Conservation (phyloP, 2,797 vertebrate species). For the Propithecus perrieri region DNA sequence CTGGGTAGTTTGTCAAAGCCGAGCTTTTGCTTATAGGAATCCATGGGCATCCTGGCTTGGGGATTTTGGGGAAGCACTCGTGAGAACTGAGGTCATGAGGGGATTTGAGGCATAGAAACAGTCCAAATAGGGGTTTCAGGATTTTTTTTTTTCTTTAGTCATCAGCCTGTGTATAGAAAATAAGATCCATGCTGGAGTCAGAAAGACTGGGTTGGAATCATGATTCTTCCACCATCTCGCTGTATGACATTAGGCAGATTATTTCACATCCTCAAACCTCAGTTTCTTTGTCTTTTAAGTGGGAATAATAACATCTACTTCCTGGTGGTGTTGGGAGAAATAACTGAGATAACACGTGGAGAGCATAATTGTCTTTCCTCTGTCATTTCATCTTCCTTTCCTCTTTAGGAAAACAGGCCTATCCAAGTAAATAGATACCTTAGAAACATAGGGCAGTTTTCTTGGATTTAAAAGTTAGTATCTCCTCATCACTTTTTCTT, state of each 20-base stretch:
- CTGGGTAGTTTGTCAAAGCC: neutral
- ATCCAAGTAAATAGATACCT: neutral
- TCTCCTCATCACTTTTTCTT: neutral
- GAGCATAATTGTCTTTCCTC: neutral
- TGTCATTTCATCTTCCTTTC: neutral
- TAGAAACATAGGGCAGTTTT: neutral
- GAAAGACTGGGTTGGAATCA: neutral
- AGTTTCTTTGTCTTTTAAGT: neutral
- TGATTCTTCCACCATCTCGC: neutral
- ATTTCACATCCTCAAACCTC: neutral
- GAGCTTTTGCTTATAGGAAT: neutral
- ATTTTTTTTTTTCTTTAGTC: neutral
- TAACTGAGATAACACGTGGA: neutral
- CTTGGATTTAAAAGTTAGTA: neutral
- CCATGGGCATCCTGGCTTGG: neutral
- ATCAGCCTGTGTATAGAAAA: neutral
- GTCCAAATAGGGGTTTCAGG: neutral
- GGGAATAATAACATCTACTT: neutral
- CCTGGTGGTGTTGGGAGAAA: neutral
- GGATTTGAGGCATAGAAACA: neutral
- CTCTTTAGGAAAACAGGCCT: neutral
- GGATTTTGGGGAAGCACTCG: neutral
- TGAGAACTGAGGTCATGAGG: neutral
- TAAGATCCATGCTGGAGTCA: neutral
- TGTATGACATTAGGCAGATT: neutral